Percentiles rank a stretch among this genome's conserved stretches.
These are phyloP conservation scores for Anarrhichthys ocellatus DNA, from an alignment of 2,113 vertebrate species.

Conservation along the genomic window DNA sequence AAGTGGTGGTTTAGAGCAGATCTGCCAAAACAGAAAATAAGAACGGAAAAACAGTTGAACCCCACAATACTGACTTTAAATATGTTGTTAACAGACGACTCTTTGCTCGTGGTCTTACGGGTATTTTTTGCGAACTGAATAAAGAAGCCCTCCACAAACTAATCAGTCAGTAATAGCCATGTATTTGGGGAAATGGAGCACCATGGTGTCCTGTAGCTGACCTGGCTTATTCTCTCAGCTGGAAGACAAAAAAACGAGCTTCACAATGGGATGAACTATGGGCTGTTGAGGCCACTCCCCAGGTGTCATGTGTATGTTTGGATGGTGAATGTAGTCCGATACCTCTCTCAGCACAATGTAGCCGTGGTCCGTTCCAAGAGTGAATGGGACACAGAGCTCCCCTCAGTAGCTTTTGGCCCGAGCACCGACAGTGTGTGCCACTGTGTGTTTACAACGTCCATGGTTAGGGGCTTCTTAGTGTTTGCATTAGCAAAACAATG, in stretches of 20 bases:
- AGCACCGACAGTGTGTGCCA: not conserved
- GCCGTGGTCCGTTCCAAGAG: conserved; percentile 34
- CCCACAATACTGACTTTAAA: conserved; percentile 22
- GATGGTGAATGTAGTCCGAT: conserved; percentile 54
- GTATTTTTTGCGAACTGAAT: conserved; percentile 16
- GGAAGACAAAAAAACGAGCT: conserved; percentile 54
- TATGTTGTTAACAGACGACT: conserved; percentile 20
- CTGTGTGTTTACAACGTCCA: conserved; percentile 5
- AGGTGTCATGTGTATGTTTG: conserved; percentile 64
- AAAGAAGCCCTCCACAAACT: conserved; percentile 11
- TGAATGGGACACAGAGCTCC: conserved; percentile 37
- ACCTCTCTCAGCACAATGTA: conserved; percentile 44
- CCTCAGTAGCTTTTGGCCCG: not conserved
- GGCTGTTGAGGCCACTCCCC: conserved; percentile 48
- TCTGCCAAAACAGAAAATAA: conserved; percentile 6
- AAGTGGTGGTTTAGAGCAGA: conserved; percentile 15
- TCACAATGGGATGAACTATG: conserved; percentile 52
- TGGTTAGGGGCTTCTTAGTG: not conserved
- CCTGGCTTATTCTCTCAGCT: conserved; percentile 42
- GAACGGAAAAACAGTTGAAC: not conserved
- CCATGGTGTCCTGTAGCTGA: conserved; percentile 50
- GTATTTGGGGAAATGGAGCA: conserved; percentile 42
- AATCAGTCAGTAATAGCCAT: conserved; percentile 10
- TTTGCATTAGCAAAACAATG: conserved; percentile 24
- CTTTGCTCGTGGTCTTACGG: not conserved